Evolutionary conservation across 2,797 vertebrate genomes (phyloP).

Genomic region (Anguilla marmorata): DNA sequence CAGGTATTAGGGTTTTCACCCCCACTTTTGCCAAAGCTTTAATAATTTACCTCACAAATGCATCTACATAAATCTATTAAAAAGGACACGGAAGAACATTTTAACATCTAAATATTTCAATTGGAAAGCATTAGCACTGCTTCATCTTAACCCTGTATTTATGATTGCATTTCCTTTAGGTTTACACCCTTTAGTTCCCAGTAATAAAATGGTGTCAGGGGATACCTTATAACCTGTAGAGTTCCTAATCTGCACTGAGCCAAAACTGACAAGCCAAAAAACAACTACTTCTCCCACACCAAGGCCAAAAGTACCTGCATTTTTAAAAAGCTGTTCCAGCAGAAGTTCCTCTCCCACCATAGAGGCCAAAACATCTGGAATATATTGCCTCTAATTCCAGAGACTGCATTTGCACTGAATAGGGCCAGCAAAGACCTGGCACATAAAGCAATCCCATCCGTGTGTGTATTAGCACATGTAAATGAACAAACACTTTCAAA

Average conservation of each 20-base stretch:
- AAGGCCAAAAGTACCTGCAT: neutral
- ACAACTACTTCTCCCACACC: neutral
- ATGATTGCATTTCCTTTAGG: neutral
- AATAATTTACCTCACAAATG: neutral
- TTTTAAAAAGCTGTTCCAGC: neutral
- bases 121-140: neutral
- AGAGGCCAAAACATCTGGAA: conserved; percentile 19
- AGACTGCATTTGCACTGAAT: neutral
- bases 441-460: neutral
- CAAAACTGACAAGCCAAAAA: neutral
- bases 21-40: neutral
- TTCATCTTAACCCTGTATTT: neutral
- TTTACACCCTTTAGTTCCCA: neutral
- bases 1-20: neutral
- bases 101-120: neutral
- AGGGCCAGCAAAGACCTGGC: neutral
- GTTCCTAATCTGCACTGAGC: neutral
- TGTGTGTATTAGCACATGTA: neutral
- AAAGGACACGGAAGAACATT: neutral
- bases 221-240: neutral
- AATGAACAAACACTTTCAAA: neutral
- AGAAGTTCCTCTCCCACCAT: neutral
- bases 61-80: neutral
- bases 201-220: neutral
- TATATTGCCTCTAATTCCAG: neutral